Evolutionary conservation across 2,113 vertebrate species (phyloP).

Genomic region (Crypturellus undulatus): DNA sequence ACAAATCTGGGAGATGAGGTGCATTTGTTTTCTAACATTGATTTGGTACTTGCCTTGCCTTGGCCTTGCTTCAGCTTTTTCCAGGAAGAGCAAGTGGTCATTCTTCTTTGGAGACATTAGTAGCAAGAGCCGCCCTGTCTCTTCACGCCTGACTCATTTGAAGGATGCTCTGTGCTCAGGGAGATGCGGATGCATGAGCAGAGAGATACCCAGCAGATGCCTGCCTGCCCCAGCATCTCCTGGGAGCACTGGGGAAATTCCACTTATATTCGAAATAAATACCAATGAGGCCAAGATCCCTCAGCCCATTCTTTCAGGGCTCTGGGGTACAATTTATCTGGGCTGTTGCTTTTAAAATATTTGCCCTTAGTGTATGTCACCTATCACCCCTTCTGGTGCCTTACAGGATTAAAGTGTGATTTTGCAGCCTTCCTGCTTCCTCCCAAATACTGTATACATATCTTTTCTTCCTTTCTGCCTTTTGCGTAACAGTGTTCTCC

Average conservation of each 20-base stretch:
- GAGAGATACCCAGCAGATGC: not conserved
- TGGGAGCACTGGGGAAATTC: conserved; percentile 25
- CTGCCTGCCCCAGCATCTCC: not conserved
- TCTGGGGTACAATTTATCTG: conserved; percentile 2
- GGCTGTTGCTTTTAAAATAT: conserved; percentile 19
- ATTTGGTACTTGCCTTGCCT: not conserved
- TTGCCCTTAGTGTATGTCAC: not conserved
- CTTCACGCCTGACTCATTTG: not conserved
- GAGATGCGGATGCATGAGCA: not conserved
- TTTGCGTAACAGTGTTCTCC: not conserved
- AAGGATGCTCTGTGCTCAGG: not conserved
- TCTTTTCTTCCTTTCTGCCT: not conserved
- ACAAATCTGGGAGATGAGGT: not conserved
- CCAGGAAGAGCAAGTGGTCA: not conserved
- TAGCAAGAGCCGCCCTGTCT: not conserved
- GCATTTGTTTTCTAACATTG: not conserved
- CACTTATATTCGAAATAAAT: not conserved
- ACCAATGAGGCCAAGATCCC: not conserved
- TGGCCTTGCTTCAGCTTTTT: not conserved
- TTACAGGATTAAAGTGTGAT: not conserved
- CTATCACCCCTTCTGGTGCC: not conserved
- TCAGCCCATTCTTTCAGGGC: not conserved
- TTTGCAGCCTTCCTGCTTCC: not conserved
- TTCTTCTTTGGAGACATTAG: not conserved
- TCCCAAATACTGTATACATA: not conserved